Base-by-base conservation (phyloP, 2,797 vertebrate genomes). In the Thamnophis elegans region DNA sequence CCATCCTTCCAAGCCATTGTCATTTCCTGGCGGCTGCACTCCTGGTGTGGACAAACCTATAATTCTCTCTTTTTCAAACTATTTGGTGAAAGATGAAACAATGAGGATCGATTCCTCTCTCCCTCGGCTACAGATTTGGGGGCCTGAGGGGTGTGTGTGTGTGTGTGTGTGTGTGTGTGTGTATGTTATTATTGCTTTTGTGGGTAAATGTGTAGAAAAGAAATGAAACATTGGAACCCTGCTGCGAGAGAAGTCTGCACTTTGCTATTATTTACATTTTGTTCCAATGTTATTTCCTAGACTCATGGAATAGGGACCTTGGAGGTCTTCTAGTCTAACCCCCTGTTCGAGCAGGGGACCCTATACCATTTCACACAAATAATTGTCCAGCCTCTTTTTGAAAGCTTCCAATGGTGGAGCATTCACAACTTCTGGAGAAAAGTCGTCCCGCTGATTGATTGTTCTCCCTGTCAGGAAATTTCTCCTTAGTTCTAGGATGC, bases 1-100 rank as follows among this genome's bases (percentile, higher is more conserved):
- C 73, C 65, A n/a, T n/a, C 62, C 8, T 73, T 28, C 92, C 89
- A 91, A 91, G 85, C 56, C 68, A 82, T 26, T 93, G 94, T 94
- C 92, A 20, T 60, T 58, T 91, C 94, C 42, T 47, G 85, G 85
- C 89, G 94, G n/a, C 25, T 93, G 92, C 11, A 92, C 88, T 54
- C 93, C 47, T 91, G n/a, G 10, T 89, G 60, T 26, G 3, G 12
- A 28, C 8, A 62, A 91, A 60, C 13, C 7, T 56, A 11, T 82
- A 25, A 56, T 91, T 1, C 6, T n/a, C 7, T 42, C 47, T 22
- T 6, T 62, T 16, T 25, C 5, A 58, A 87, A 73, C 54, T 51
- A 26, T 73, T 90, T 68, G 26, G n/a, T 4, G 9, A 68, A 58
- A 47, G 32, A 32, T 26, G 56, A 92, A 47, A 47, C 59, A 68